Evolutionary conservation across 1,140 invertebrate genomes (phyloP), one percentile per base, ranked within the genome.

Genomic region (Thalassaphorura encarpata): DNA sequence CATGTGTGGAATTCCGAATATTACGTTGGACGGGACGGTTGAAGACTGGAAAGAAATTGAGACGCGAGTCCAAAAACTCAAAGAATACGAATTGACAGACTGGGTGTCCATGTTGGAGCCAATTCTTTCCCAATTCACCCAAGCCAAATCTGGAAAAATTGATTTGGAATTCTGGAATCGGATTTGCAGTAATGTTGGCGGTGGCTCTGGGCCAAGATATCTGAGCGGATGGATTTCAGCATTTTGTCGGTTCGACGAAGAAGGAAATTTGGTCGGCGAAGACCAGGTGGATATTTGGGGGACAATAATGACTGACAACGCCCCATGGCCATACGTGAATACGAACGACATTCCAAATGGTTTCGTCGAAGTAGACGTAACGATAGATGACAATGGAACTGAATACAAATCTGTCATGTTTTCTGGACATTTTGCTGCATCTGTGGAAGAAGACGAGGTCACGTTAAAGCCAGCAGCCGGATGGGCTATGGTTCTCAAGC

Each of bases 91-190:
- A 24, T 27, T 58, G 18, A n/a, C 46, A 6, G 26, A 29, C 2
- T 58, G 56, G 56, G 21, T 6, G 16, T 23, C 41, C 6, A 47
- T 54, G 31, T 27, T 58, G 42, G 23, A 40, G n/a, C 58, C 52
- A n/a, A 55, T 55, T 45, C 26, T 60, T 18, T 26, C 54, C 24
- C 41, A 55, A 41, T 61, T 61, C 54, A 29, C 54, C 18, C 13
- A 46, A 36, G 56, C 45, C 8, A 58, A 58, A 39, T 23, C 24
- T 3, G 56, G 56, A 33, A 29, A 53, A 18, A 43, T 54, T 2
- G 51, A 58, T n/a, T 18, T 29, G 26, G 60, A 56, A 56, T 60
- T 60, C 28, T 60, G 58, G 58, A 40, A 27, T n/a, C 29, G 29
- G 5, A 51, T 60, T 33, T 50, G 27, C 45, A n/a, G 56, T 31